Evolutionary conservation across 2,113 vertebrate genomes (phyloP).

Genomic region (Mohoua ochrocephala): DNA sequence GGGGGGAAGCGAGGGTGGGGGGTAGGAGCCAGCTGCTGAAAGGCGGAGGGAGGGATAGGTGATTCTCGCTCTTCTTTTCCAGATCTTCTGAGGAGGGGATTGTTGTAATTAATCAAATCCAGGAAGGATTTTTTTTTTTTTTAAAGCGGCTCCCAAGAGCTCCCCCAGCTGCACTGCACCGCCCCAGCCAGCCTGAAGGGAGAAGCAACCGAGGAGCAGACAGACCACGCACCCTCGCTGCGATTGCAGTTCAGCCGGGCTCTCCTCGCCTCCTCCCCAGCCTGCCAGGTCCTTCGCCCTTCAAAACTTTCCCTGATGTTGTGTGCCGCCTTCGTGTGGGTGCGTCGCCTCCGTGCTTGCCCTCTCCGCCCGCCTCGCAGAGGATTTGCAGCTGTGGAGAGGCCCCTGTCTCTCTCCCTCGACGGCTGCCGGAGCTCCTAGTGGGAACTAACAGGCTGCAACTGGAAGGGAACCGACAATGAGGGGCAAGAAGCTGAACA

Average conservation of each 20-base stretch:
- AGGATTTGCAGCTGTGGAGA: neutral
- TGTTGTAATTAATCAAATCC: conserved; percentile 42
- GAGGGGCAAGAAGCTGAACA: neutral
- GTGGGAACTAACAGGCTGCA: neutral
- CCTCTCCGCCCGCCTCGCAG: neutral
- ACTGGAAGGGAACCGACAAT: neutral
- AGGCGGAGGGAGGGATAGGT: conserved; percentile 40
- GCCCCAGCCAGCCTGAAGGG: neutral
- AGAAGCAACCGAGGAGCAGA: neutral
- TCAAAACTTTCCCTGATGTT: conserved; percentile 12
- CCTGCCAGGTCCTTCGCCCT: neutral
- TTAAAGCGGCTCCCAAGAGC: neutral
- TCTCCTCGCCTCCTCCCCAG: neutral
- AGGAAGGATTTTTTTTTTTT: neutral
- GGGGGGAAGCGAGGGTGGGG: neutral
- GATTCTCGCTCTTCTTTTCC: conserved; percentile 11
- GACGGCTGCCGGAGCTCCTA: neutral
- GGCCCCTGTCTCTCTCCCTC: neutral
- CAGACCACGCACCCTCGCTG: neutral
- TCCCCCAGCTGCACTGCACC: conserved; percentile 23
- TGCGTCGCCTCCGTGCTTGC: neutral
- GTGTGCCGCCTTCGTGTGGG: neutral
- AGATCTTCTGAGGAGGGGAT: conserved; percentile 34
- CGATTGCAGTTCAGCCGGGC: neutral
- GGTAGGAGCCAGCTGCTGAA: conserved; percentile 12